phyloP scores from a whole-genome alignment of 2,113 vertebrate genomes.

The Cinclus cinclus region DNA sequence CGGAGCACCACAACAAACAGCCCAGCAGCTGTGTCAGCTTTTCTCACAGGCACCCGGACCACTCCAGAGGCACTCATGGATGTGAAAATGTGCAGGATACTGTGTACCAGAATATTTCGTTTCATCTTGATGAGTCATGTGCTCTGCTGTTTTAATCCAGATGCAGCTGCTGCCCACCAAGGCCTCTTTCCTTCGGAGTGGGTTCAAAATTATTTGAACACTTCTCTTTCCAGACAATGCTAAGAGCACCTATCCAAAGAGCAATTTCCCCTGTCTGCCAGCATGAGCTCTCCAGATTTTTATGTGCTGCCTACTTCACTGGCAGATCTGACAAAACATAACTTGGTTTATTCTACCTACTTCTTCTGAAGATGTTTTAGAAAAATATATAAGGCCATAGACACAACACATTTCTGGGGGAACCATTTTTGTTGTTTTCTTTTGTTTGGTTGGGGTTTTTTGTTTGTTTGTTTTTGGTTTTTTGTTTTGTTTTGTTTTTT shows the following conservation, averaged over 20 bases:
- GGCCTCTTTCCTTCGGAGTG: neutral
- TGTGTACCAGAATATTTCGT: neutral
- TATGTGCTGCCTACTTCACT: neutral
- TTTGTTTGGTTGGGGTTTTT: too few species aligned
- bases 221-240: neutral
- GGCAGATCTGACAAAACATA: neutral
- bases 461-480: too few species aligned
- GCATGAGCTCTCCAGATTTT: neutral
- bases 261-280: neutral
- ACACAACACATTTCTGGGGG: neutral
- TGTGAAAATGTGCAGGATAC: neutral
- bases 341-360: neutral
- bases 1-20: neutral
- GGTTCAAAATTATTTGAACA: neutral
- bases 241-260: neutral
- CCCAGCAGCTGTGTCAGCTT: neutral
- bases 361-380: neutral
- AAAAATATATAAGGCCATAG: neutral
- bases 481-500: too few species aligned
- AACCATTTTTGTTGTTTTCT: neutral
- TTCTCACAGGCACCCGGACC: neutral
- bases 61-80: neutral
- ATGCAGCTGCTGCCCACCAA: neutral
- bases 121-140: neutral
- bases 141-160: neutral